These are phyloP conservation scores for Apodemus speciosus DNA, from an alignment of 2,113 vertebrate species.

Conservation along the genomic window DNA sequence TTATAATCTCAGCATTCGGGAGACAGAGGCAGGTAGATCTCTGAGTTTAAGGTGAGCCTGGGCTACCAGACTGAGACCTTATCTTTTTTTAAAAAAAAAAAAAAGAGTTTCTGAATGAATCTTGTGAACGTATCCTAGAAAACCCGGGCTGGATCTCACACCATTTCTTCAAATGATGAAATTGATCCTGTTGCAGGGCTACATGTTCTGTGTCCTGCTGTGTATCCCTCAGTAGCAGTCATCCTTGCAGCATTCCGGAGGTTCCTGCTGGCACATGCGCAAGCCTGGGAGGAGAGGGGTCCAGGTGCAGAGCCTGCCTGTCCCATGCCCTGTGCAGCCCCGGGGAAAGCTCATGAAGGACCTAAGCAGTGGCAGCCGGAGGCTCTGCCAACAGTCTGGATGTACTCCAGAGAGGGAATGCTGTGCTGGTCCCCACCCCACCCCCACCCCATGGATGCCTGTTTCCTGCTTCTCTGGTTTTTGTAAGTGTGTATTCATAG, in stretches of 20 bases:
- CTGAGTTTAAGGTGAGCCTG: background rate
- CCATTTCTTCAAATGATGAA: background rate
- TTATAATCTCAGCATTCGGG: background rate
- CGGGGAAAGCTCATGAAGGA: background rate
- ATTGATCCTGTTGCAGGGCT: background rate
- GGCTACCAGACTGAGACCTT: background rate
- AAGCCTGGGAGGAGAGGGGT: background rate
- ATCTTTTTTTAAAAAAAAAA: background rate
- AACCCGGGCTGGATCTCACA: background rate
- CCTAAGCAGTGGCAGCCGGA: background rate
- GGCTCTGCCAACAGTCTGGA: background rate
- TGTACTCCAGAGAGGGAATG: background rate
- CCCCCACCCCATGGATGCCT: background rate
- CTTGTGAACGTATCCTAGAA: background rate
- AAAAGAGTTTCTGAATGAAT: background rate
- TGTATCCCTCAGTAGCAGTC: fast-evolving
- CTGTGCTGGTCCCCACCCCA: background rate
- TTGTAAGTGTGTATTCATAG: background rate
- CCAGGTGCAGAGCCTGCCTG: background rate
- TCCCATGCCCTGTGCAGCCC: background rate
- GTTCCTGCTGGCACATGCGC: background rate
- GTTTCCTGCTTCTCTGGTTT: background rate
- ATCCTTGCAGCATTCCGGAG: background rate
- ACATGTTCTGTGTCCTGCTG: fast-evolving
- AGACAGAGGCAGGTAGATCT: background rate